Evolutionary conservation across 37 sponge, comb jelly and placozoan genomes (phyloP).

Genomic region (Halichondria panicea): DNA sequence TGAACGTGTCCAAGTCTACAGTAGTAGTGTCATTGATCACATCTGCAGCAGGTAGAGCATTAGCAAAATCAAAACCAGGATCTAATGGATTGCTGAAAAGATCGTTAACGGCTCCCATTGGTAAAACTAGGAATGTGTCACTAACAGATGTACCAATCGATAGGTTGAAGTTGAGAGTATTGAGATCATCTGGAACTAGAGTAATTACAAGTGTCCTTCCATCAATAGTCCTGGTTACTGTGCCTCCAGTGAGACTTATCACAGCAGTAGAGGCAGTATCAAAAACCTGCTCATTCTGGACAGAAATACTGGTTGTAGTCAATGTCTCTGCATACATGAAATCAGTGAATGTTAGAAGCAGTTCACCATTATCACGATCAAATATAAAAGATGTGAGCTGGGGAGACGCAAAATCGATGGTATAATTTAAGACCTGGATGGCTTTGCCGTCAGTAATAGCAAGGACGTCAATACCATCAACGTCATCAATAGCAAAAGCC

Average conservation of each 20-base stretch:
- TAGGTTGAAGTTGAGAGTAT: conserved; percentile 43
- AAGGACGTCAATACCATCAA: conserved; percentile 77
- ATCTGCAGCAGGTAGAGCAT: conserved; percentile 47
- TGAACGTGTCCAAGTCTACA: conserved; percentile 49
- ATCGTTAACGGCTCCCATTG: conserved; percentile 53
- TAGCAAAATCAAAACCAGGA: conserved; percentile 27
- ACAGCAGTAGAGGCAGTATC: not conserved
- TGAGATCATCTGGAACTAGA: conserved; percentile 54
- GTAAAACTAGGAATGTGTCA: conserved; percentile 69
- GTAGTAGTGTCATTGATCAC: conserved; percentile 56
- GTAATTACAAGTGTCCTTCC: conserved; percentile 43
- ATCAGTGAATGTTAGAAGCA: conserved; percentile 77
- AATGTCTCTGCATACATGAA: conserved; percentile 56
- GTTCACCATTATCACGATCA: conserved; percentile 50
- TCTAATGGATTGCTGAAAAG: conserved; percentile 51
- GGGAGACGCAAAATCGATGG: conserved; percentile 52
- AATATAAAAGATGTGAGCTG: conserved; percentile 52
- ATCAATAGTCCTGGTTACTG: conserved; percentile 36
- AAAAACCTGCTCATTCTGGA: conserved; percentile 52
- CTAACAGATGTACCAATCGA: conserved; percentile 47
- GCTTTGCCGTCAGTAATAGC: conserved; percentile 90
- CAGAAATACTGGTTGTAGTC: conserved; percentile 11
- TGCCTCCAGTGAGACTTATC: conserved; percentile 42
- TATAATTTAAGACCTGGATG: conserved; percentile 22
- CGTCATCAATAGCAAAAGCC: conserved; percentile 91